Evolutionary conservation across 2,797 vertebrate species (phyloP).

Genomic region (Bryconaethiops microstoma): DNA sequence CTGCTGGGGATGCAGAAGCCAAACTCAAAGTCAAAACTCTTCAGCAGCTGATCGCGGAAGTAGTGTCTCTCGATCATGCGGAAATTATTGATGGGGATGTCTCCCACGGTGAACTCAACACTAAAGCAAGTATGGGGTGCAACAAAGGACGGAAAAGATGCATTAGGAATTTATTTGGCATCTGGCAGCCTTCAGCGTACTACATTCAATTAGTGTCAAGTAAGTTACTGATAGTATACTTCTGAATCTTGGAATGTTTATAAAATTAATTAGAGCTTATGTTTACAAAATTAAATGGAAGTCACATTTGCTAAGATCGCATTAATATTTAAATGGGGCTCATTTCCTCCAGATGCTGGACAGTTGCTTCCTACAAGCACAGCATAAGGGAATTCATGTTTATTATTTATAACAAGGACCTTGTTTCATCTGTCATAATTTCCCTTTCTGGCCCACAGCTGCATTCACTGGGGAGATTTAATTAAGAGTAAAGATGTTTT

Average conservation of each 20-base stretch:
- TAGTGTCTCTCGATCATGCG: slow-evolving; percentile 99
- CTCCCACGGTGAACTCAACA: slow-evolving; percentile 96
- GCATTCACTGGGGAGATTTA: slow-evolving; percentile 9
- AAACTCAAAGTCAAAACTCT: slow-evolving; percentile 98
- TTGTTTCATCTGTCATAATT: neutral
- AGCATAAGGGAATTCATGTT: slow-evolving; percentile 11
- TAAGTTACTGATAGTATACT: neutral
- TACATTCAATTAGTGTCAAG: neutral
- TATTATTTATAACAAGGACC: slow-evolving; percentile 28
- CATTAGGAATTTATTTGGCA: neutral
- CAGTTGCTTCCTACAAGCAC: neutral
- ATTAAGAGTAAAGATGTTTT: slow-evolving; percentile 10
- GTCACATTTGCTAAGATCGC: slow-evolving; percentile 2
- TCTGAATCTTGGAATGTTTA: neutral
- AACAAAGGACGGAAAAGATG: neutral
- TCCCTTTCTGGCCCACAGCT: neutral
- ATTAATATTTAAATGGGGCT: neutral
- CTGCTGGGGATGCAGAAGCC: slow-evolving; percentile 99
- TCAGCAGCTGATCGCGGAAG: slow-evolving; percentile 92
- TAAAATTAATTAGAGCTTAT: neutral
- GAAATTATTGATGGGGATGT: slow-evolving; percentile 95
- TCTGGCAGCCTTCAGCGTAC: neutral
- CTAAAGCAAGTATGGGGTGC: slow-evolving; percentile 66
- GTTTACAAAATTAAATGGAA: slow-evolving; percentile 15
- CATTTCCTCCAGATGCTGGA: neutral